These are phyloP conservation scores for Ptyas mucosa DNA, from an alignment of 2,113 vertebrate genomes.

Conservation along the genomic window DNA sequence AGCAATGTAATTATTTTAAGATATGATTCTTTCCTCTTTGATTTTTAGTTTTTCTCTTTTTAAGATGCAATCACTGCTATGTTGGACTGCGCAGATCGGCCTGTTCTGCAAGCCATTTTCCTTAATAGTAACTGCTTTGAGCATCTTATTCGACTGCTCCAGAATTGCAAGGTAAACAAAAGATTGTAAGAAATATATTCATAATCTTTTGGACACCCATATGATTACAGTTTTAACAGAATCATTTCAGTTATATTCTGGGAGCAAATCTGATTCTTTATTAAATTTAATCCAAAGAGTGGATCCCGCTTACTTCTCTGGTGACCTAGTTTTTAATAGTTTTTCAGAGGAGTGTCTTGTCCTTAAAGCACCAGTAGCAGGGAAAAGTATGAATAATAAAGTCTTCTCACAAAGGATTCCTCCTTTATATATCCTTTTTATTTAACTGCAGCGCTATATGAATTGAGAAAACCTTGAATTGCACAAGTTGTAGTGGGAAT, in stretches of 20 bases:
- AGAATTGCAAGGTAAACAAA: conserved; percentile 94
- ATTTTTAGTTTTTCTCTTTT: conserved; percentile 52
- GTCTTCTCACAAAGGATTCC: neutral
- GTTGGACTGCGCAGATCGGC: conserved; percentile 93
- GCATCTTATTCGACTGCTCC: conserved; percentile 91
- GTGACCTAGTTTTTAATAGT: neutral
- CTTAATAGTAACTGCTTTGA: conserved; percentile 99
- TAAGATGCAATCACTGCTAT: conserved; percentile 94
- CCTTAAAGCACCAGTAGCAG: neutral
- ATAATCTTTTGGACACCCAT: neutral
- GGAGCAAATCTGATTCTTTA: neutral
- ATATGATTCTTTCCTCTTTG: neutral
- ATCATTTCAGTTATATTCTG: neutral
- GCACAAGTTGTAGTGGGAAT: neutral
- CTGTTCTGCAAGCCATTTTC: conserved; percentile 96
- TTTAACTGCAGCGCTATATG: neutral
- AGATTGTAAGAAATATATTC: neutral
- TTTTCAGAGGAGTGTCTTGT: neutral
- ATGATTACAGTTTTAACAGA: neutral
- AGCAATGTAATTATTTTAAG: neutral
- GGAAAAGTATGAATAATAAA: neutral
- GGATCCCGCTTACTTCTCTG: neutral
- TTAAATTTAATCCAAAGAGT: neutral
- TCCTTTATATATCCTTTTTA: neutral
- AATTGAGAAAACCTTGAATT: neutral